A percentile compares a stretch with the other conserved stretches of the same genome.
These are phyloP conservation scores for Elaphurus davidianus DNA, from an alignment of 2,113 vertebrate genomes.

Conservation along the genomic window DNA sequence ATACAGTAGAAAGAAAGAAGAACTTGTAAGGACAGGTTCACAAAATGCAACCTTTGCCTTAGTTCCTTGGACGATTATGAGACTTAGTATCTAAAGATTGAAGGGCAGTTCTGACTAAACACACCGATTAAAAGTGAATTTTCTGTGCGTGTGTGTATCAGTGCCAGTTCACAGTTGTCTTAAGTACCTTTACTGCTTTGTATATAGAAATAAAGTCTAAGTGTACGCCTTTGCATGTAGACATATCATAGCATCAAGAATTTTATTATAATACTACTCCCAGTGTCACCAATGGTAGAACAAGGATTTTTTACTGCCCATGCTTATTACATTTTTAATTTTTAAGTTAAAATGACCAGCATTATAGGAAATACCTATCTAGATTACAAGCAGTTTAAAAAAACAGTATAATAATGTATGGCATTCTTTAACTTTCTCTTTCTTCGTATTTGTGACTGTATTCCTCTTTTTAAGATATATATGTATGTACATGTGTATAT, in stretches of 20 bases:
- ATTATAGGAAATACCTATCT: background rate
- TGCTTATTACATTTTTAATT: background rate
- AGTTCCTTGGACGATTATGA: background rate
- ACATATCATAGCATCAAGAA: background rate
- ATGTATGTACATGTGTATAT: fast-evolving
- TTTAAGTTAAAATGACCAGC: background rate
- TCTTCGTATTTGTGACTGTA: background rate
- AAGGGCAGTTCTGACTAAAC: background rate
- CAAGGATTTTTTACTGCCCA: background rate
- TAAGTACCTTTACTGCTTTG: background rate
- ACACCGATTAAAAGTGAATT: background rate
- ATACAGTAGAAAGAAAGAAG: background rate
- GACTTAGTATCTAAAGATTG: background rate
- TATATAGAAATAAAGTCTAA: background rate
- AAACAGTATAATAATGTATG: background rate
- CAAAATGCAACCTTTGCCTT: background rate
- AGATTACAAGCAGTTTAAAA: background rate
- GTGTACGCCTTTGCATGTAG: background rate
- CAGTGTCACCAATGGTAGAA: background rate
- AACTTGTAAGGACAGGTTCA: background rate
- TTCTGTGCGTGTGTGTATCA: background rate
- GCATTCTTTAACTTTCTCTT: background rate
- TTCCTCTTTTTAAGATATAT: background rate
- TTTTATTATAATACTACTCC: background rate
- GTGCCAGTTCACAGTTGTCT: background rate